Percentiles rank a stretch among this genome's conserved stretches.
These are phyloP conservation scores for Papilio demoleus DNA, from an alignment of 2,888 invertebrate species.

Conservation along the genomic window DNA sequence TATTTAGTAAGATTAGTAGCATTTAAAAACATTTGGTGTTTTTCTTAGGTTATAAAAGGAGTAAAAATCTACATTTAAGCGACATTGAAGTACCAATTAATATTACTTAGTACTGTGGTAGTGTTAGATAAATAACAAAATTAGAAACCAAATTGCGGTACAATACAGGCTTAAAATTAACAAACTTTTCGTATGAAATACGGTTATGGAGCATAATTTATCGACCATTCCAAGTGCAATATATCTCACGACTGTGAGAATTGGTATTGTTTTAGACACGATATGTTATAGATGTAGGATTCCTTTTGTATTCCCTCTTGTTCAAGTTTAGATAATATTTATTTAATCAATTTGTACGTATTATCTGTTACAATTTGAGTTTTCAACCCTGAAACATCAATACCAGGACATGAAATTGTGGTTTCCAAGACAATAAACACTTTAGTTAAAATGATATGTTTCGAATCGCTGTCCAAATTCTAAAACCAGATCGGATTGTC, in stretches of 20 bases:
- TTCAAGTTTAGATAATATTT: not conserved
- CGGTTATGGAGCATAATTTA: conserved; percentile 4
- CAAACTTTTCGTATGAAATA: not conserved
- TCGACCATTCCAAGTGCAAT: conserved; percentile 12
- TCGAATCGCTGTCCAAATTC: too few relatives aligned
- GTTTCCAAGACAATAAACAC: too few relatives aligned
- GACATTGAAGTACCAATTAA: not conserved
- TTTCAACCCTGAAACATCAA: too few relatives aligned
- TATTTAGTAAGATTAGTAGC: too few relatives aligned
- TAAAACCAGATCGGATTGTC: too few relatives aligned
- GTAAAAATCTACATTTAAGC: not conserved
- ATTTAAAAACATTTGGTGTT: too few relatives aligned
- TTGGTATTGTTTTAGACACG: not conserved
- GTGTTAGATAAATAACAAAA: not conserved
- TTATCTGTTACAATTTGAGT: too few relatives aligned
- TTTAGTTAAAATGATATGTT: too few relatives aligned
- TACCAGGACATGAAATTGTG: too few relatives aligned
- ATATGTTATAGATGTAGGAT: not conserved
- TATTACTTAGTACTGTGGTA: not conserved
- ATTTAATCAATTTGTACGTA: not conserved
- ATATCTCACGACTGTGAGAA: not conserved
- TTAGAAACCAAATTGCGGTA: not conserved
- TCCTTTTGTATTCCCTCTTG: not conserved
- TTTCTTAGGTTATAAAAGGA: not conserved
- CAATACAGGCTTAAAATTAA: not conserved